Conservation (phyloP, 2,888 invertebrate genomes). For the Clitarchus hookeri region DNA sequence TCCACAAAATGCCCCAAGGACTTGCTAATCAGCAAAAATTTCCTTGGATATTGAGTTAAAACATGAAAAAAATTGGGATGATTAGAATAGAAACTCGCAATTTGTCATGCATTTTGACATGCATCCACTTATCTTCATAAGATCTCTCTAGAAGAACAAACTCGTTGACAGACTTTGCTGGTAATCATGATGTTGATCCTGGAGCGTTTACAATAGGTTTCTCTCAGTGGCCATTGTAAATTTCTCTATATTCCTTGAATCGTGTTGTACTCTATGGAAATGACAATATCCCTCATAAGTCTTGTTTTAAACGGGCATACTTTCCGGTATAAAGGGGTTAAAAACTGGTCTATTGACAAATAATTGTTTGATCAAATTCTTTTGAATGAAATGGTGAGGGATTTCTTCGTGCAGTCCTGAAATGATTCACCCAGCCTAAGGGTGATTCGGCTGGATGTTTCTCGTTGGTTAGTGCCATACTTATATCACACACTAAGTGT, state of each 20-base stretch:
- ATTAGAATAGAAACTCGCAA: too few species aligned
- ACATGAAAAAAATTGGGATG: too few species aligned
- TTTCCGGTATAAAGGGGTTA: background rate
- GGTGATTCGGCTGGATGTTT: background rate
- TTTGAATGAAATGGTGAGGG: background rate
- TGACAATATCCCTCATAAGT: background rate
- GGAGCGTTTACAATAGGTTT: background rate
- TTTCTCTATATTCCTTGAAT: background rate
- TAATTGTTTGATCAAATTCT: background rate
- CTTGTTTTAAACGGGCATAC: background rate
- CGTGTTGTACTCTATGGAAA: background rate
- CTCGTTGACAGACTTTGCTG: too few species aligned
- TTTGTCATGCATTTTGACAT: too few species aligned
- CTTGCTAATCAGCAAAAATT: too few species aligned
- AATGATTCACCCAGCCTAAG: background rate
- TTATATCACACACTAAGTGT: conserved; percentile 22
- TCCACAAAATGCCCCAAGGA: too few species aligned
- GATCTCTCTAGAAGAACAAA: too few species aligned
- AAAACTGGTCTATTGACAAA: background rate
- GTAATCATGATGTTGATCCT: background rate
- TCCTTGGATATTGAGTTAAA: too few species aligned
- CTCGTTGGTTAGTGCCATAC: conserved; percentile 20
- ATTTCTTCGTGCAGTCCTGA: background rate
- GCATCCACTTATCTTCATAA: too few species aligned
- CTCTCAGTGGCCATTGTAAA: background rate